These are phyloP conservation scores for Danio choprae DNA, from an alignment of 2,797 vertebrate species.

Conservation along the genomic window DNA sequence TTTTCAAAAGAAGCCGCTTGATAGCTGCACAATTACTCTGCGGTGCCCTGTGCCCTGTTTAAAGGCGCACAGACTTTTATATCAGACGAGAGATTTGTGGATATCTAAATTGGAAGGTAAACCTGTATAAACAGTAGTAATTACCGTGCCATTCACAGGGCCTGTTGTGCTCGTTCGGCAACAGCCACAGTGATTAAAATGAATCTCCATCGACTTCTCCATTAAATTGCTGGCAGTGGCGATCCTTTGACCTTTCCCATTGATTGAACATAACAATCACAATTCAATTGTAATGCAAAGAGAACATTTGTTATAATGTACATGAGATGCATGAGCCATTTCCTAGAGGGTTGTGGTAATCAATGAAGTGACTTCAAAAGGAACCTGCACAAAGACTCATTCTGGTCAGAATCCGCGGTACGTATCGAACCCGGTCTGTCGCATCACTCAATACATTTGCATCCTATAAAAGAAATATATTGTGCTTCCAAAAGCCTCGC, in stretches of 20 bases:
- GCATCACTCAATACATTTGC: slow-evolving; percentile 52
- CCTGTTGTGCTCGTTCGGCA: slow-evolving; percentile 96
- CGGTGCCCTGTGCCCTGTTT: slow-evolving; percentile 64
- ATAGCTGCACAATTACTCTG: slow-evolving; percentile 70
- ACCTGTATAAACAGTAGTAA: slow-evolving; percentile 98
- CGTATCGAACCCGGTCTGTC: slow-evolving; percentile 77
- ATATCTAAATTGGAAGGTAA: slow-evolving; percentile 96
- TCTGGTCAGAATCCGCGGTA: slow-evolving; percentile 76
- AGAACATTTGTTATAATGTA: slow-evolving; percentile 99
- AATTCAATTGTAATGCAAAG: slow-evolving; percentile 99
- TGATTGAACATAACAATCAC: slow-evolving; percentile 99
- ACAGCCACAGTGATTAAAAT: slow-evolving; percentile 99
- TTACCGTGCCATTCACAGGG: slow-evolving; percentile 96
- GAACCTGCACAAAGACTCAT: slow-evolving; percentile 74
- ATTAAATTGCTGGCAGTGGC: slow-evolving; percentile 99
- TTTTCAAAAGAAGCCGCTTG: slow-evolving; percentile 64
- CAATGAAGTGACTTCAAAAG: slow-evolving; percentile 89
- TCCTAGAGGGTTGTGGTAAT: slow-evolving; percentile 94
- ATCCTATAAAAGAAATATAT: slow-evolving; percentile 26
- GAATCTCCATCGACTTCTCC: slow-evolving; percentile 99
- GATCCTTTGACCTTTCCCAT: slow-evolving; percentile 99
- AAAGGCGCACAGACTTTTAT: slow-evolving; percentile 63
- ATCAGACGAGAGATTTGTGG: slow-evolving; percentile 90
- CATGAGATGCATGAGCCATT: slow-evolving; percentile 98
- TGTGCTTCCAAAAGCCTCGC: background rate